Conservation (phyloP, 2,113 vertebrate species). For the Jaculus jaculus region DNA sequence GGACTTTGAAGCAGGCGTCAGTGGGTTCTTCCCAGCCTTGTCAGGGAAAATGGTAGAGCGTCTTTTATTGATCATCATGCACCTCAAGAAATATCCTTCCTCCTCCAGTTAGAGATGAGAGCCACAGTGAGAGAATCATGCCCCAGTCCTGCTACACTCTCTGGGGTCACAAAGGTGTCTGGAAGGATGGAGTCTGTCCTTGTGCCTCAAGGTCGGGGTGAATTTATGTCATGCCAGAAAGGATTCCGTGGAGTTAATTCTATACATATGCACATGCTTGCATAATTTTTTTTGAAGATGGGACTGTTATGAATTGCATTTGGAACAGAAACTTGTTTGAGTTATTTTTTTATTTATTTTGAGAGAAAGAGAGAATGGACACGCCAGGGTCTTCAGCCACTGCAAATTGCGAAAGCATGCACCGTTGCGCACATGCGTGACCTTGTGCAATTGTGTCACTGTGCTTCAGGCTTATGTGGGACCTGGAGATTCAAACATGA, state of each 20-base stretch:
- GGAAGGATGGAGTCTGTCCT: background rate
- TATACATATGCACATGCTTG: background rate
- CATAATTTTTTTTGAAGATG: background rate
- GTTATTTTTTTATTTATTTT: too few species aligned
- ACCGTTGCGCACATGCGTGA: too few species aligned
- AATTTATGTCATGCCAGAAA: background rate
- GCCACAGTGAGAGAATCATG: background rate
- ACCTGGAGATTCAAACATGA: too few species aligned
- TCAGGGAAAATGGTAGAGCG: background rate
- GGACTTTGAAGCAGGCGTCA: background rate
- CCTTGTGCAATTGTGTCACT: too few species aligned
- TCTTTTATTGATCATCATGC: background rate
- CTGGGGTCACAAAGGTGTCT: background rate
- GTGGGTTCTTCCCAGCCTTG: background rate
- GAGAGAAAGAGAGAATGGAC: too few species aligned
- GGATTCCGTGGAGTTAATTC: background rate
- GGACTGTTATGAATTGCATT: conserved; percentile 8
- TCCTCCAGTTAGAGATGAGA: background rate
- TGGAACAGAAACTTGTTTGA: background rate
- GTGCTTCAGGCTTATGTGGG: too few species aligned
- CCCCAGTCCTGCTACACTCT: background rate
- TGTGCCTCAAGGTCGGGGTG: background rate
- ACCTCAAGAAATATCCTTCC: background rate
- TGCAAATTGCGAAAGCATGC: too few species aligned
- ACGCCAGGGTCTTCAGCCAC: too few species aligned